phyloP scores from a whole-genome alignment of 2,888 invertebrate species.

The Megaustenia siamemsis region DNA sequence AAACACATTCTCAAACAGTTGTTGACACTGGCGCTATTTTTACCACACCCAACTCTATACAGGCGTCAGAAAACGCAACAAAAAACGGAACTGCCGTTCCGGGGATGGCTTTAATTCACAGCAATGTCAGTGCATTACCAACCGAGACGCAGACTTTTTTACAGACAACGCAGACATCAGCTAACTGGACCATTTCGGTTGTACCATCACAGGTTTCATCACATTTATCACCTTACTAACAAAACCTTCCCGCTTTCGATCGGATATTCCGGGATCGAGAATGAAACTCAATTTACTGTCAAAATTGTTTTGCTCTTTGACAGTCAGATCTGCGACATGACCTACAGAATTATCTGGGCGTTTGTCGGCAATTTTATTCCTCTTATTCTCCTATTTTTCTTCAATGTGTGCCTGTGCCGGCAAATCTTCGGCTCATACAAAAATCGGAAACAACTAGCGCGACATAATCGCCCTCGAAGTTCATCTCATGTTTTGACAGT shows the following conservation, averaged over 20 bases:
- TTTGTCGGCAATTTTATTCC: constrained; percentile 74
- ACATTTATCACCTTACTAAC: too few species aligned
- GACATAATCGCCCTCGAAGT: constrained; percentile 24
- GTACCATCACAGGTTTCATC: too few species aligned
- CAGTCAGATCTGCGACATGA: constrained; percentile 58
- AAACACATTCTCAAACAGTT: neutral
- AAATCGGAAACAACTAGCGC: constrained; percentile 67
- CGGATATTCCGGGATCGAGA: too few species aligned
- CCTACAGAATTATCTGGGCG: constrained; percentile 72
- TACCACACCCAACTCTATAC: too few species aligned
- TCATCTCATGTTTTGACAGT: constrained; percentile 74
- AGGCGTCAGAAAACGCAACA: too few species aligned
- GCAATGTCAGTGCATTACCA: too few species aligned
- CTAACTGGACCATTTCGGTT: too few species aligned
- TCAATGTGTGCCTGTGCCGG: constrained; percentile 74
- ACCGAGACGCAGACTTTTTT: too few species aligned
- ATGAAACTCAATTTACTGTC: neutral
- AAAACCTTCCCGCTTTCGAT: too few species aligned
- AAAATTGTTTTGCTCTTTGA: neutral
- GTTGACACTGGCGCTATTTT: neutral
- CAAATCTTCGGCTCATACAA: constrained; percentile 74
- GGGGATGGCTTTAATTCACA: too few species aligned
- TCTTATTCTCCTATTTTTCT: constrained; percentile 71
- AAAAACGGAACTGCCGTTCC: too few species aligned
- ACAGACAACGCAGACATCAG: too few species aligned